phyloP scores from a whole-genome alignment of 2,888 invertebrate genomes.

The Tromatobia lineatoria region DNA sequence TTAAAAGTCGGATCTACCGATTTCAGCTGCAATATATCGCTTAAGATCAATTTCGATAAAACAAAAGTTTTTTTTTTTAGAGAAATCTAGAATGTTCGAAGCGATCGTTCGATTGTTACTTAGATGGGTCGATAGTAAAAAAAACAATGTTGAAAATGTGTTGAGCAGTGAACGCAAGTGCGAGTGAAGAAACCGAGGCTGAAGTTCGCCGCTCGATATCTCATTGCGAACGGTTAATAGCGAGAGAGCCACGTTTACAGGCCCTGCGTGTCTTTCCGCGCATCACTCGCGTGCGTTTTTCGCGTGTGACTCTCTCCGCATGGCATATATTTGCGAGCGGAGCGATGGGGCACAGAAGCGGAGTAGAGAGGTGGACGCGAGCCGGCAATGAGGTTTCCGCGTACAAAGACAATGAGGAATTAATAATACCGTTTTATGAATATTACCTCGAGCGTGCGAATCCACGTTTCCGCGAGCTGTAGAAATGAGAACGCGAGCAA shows the following conservation, averaged over 20 bases:
- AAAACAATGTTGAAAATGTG: slow-evolving; percentile 58
- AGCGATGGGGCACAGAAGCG: slow-evolving; percentile 36
- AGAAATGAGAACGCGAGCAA: slow-evolving; percentile 69
- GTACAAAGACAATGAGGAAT: slow-evolving; percentile 82
- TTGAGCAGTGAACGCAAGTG: slow-evolving; percentile 17
- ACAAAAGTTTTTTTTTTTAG: background rate
- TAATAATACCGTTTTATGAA: slow-evolving; percentile 82
- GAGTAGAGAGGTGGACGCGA: slow-evolving; percentile 56
- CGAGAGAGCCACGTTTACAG: slow-evolving; percentile 58
- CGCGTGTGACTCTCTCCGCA: slow-evolving; percentile 56
- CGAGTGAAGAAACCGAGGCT: slow-evolving; percentile 45
- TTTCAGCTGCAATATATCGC: no score
- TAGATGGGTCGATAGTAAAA: slow-evolving; percentile 23
- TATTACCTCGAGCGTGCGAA: slow-evolving; percentile 84
- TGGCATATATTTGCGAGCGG: slow-evolving; percentile 30
- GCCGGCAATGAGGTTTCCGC: slow-evolving; percentile 65
- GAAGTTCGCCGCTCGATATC: slow-evolving; percentile 58
- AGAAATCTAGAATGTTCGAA: background rate
- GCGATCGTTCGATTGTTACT: slow-evolving; percentile 1
- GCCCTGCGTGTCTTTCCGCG: slow-evolving; percentile 68
- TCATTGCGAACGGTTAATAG: slow-evolving; percentile 17
- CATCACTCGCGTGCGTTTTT: slow-evolving; percentile 65
- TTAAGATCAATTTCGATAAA: no score
- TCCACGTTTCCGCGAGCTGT: slow-evolving; percentile 77
- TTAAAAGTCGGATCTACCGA: no score